Conservation (phyloP, 2,113 vertebrate species). For the Gobio gobio region DNA sequence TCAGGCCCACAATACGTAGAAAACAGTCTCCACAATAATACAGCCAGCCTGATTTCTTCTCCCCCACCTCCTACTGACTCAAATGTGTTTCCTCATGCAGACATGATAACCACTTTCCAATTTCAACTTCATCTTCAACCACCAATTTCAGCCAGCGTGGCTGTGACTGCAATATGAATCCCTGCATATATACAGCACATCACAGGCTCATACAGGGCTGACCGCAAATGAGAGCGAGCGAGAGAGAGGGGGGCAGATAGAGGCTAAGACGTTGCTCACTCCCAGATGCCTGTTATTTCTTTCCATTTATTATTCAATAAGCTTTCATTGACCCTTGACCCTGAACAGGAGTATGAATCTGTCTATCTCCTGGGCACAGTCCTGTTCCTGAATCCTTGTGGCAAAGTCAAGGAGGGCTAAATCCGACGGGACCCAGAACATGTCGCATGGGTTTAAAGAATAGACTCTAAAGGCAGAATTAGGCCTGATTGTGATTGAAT, state of each 20-base stretch:
- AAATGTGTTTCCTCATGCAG: conserved; percentile 79
- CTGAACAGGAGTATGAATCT: conserved; percentile 62
- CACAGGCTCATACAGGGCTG: conserved; percentile 71
- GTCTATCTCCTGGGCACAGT: conserved; percentile 12
- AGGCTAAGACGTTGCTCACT: conserved; percentile 68
- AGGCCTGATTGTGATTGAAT: conserved; percentile 58
- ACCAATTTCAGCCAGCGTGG: conserved; percentile 72
- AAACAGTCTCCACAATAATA: conserved; percentile 55
- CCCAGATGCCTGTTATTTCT: conserved; percentile 68
- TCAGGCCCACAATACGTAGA: conserved; percentile 10
- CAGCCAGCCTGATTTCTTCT: conserved; percentile 60
- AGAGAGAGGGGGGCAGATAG: conserved; percentile 47
- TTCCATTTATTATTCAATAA: conserved; percentile 79
- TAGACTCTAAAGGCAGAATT: conserved; percentile 52
- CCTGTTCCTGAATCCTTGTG: conserved; percentile 22
- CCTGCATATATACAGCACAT: conserved; percentile 82
- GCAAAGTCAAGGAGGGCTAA: conserved; percentile 55
- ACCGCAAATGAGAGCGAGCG: conserved; percentile 59
- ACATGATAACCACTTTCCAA: conserved; percentile 81
- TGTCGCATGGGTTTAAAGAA: conserved; percentile 46
- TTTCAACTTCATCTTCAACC: conserved; percentile 82
- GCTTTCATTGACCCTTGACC: conserved; percentile 73
- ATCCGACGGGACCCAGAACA: conserved; percentile 19
- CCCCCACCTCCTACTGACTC: conserved; percentile 65
- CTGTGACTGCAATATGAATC: conserved; percentile 81